Evolutionary conservation across 2,797 vertebrate genomes (phyloP).

Genomic region (Mormyrus proboscirostris): DNA sequence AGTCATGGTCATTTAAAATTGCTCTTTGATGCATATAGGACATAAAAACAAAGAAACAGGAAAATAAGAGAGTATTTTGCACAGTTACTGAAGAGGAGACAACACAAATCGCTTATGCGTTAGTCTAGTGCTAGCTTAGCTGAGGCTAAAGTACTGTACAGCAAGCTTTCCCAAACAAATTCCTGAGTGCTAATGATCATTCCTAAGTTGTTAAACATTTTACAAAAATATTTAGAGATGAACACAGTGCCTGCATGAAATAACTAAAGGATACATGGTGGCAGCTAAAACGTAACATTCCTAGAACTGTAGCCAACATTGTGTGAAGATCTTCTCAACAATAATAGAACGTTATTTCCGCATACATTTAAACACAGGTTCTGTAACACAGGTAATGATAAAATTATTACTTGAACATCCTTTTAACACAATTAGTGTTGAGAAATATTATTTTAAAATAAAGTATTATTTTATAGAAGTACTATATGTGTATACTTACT

Average conservation of each 20-base stretch:
- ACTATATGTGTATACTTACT: neutral
- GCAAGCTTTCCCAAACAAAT: neutral
- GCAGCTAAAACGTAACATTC: neutral
- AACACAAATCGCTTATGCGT: neutral
- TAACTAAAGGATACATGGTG: neutral
- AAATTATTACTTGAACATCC: neutral
- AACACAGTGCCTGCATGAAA: neutral
- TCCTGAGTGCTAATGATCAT: neutral
- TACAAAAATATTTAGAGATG: neutral
- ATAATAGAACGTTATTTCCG: neutral
- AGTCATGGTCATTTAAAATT: neutral
- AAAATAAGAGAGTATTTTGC: neutral
- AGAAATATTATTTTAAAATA: neutral
- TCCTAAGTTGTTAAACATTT: neutral
- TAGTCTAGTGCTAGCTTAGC: neutral
- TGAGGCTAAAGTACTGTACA: neutral
- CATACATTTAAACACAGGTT: neutral
- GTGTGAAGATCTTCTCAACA: neutral
- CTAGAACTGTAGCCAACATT: neutral
- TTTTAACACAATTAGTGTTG: neutral
- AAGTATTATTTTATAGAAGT: neutral
- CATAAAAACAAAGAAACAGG: neutral
- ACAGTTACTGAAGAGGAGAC: neutral
- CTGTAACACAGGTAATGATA: neutral
- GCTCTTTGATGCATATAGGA: neutral